These are phyloP conservation scores for Augiades crinisus DNA, from an alignment of 2,888 invertebrate genomes.

Conservation along the genomic window DNA sequence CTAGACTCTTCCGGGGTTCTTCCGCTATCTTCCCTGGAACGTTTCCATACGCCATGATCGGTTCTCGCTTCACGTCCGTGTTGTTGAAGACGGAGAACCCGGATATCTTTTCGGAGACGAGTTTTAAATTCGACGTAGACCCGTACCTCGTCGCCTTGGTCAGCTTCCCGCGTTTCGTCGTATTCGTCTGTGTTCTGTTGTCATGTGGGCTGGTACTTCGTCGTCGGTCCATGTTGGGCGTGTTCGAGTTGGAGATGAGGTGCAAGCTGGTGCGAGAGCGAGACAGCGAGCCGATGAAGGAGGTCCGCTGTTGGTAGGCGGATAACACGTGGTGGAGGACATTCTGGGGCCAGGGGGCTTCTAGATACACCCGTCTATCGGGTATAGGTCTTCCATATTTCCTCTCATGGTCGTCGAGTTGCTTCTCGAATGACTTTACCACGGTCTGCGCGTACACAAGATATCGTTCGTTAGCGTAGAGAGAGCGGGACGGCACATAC, in stretches of 20 bases:
- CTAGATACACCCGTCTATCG: conserved; percentile 52
- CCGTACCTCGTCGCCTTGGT: conserved; percentile 58
- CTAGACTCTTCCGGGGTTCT: conserved; percentile 42
- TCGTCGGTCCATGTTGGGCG: conserved; percentile 56
- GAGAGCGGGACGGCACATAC: conserved; percentile 48
- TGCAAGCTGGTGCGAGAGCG: conserved; percentile 80
- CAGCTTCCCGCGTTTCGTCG: conserved; percentile 54
- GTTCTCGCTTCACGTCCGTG: conserved; percentile 49
- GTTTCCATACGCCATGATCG: conserved; percentile 68
- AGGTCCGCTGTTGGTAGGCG: conserved; percentile 62
- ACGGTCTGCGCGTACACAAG: conserved; percentile 57
- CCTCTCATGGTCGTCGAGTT: conserved; percentile 71
- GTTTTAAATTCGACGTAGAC: conserved; percentile 64
- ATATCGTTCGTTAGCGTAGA: conserved; percentile 12
- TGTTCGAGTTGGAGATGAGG: conserved; percentile 45
- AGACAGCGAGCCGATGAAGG: conserved; percentile 78
- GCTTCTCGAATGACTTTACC: conserved; percentile 56
- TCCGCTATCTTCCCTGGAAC: conserved; percentile 38
- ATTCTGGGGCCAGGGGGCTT: conserved; percentile 70
- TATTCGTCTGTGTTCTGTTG: conserved; percentile 42
- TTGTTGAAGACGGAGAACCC: conserved; percentile 66
- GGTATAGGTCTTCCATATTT: conserved; percentile 64
- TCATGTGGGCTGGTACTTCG: conserved; percentile 57
- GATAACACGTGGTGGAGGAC: conserved; percentile 65
- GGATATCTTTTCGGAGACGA: conserved; percentile 69